Evolutionary conservation across 2,888 invertebrate genomes (phyloP), one percentile per base, ranked within the genome.

Genomic region (Cynaeus angustus): DNA sequence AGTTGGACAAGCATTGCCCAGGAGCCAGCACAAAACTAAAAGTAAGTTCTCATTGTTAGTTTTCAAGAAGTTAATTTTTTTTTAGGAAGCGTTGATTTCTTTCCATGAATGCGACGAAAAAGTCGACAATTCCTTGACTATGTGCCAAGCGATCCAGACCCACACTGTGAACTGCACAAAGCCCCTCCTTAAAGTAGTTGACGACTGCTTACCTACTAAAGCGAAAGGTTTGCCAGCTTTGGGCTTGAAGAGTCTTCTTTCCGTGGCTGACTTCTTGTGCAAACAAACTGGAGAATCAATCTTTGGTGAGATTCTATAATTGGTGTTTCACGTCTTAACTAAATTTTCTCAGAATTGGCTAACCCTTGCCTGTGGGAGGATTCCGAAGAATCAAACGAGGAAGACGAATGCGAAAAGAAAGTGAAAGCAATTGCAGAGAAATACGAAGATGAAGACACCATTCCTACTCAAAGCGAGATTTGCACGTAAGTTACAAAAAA

Each of bases 281-380:
- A 55, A 66, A 56, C 55, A 55, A 46, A 66, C 16, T 6, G 66
- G 66, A 33, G 66, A 66, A 46, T 12, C 21, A 4, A 56, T 66
- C 33, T 66, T 66, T 7, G 66, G 64, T 64, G 52, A 41, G 14
- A 1, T 21, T 12, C 6, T 14, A 46, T 9, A 16, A 10, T 56
- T 56, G 12, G 6, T n/a, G 37, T n/a, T 37, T 21, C 21, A 37
- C 2, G 3, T 6, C 37, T 0, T 16, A 9, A 48, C 1, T 45
- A 28, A 0, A 9, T 33, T 10, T 16, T 21, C 13, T 1, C 21
- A 64, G 64, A 64, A 64, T 37, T 64, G 30, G 14, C 7, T 8
- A 64, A 64, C 21, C 53, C 64, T 5, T 64, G 64, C 14, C 26
- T 64, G 28, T 64, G 53, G 52, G 53, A 64, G 9, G 53, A 64